Base-by-base conservation (phyloP, 2,797 vertebrate genomes). In the Mastacembelus armatus region DNA sequence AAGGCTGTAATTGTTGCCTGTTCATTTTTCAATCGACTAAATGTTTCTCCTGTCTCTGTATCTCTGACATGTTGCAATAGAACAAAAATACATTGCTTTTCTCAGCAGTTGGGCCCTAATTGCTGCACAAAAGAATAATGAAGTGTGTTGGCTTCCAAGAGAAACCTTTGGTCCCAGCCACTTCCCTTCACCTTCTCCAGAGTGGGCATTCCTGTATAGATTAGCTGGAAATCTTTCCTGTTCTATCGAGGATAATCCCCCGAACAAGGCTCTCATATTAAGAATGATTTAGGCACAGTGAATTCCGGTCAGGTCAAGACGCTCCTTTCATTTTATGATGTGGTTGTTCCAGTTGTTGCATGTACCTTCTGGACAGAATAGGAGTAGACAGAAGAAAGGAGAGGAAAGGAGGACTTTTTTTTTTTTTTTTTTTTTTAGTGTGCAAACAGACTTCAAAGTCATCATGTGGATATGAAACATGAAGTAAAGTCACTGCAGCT, bases 191-290 rank as follows among this genome's bases (percentile, higher is more conserved):
- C 88, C 91, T 88, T 88, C 85, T 88, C 79, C 74, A 63, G 85
- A 84, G 77, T 86, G 89, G 85, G 90, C 91, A 92, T 94, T 92
- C 92, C 91, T 48, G 61, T 87, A 86, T 92, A 93, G 93, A 93
- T 94, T 93, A 94, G 85, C 85, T 75, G 78, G 72, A 92, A 92
- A 90, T 92, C 90, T 92, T 94, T 93, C 92, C 92, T 93, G 91
- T 89, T 91, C 82, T 78, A 86, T 67, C 35, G 49, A 74, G 90
- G 91, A 92, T 94, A 92, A 93, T 93, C 93, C 91, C 80, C 75
- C 7, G 39, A 82, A 83, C 72, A 81, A 86, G 78, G 82, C 85
- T 71, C 84, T 85, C 85, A 88, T 87, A 89, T 91, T 81, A 88
- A 74, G 74, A 84, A 82, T 85, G 85, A 89, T 91, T 92, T 89